Evolutionary conservation across 1,140 invertebrate genomes (phyloP), one percentile per base, ranked within the genome.

Genomic region (Rhagoletis pomonella): DNA sequence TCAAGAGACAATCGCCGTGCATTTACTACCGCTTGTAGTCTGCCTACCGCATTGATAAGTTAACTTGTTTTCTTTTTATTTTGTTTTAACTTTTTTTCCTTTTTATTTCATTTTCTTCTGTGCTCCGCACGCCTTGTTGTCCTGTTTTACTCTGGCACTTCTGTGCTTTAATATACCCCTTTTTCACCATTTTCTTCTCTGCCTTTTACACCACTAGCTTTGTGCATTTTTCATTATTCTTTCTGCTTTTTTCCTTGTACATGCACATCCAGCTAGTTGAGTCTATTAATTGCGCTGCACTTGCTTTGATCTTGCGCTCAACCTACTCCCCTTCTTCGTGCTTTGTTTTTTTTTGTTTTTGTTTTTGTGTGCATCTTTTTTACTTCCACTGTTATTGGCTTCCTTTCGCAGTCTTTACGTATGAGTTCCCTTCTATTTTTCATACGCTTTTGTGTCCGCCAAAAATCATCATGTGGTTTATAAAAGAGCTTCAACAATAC

Each of bases 221-320:
- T 81, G n/a, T 81, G 47, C 67, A 17, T 3, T 6, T 55, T 81
- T 81, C 73, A 55, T 50, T 55, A 81, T 81, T 81, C 50, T 81
- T 81, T 81, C 73, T 58, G 47, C 9, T 50, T 73, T 29, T 55
- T 58, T 73, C 42, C 44, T 73, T 73, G 47, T 81, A 9, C 12
- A 5, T 81, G 73, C 73, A 81, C 17, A 81, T 55, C 47, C 73
- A 81, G 73, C 47, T 81, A 81, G 73, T 81, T 81, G 73, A 81
- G 73, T 81, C 73, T 81, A 55, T 81, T 81, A 81, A 81, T 81
- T 81, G 73, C 73, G n/a, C 73, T 81, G 73, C 73, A 81, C 73
- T 81, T 81, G 47, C 73, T 81, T 81, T 81, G 73, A 81, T 81
- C 73, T 81, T 81, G 47, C 73, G 17, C 73, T 12, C 73, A 55